Conservation (phyloP, 2,113 vertebrate species). For the Phocoena sinus region DNA sequence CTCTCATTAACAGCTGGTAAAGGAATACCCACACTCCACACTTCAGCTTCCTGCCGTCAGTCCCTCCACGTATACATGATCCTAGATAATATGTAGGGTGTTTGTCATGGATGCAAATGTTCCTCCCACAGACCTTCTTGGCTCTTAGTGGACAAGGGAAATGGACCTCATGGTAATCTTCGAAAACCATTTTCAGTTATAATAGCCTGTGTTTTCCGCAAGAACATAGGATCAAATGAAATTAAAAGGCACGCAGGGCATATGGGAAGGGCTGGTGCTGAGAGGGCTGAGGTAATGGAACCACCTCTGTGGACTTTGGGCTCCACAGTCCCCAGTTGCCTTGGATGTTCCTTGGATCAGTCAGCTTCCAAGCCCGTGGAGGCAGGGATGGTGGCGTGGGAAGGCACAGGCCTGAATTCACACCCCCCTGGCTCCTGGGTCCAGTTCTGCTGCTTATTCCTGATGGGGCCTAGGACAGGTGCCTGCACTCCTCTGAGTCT, state of each 20-base stretch:
- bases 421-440: background rate
- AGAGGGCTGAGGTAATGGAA: background rate
- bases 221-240: background rate
- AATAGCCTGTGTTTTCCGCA: background rate
- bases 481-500: background rate
- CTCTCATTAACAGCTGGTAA: background rate
- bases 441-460: background rate
- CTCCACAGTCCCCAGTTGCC: background rate
- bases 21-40: background rate
- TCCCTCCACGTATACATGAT: background rate
- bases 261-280: background rate
- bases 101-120: background rate
- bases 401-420: background rate
- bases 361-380: background rate
- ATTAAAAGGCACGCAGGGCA: background rate
- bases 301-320: background rate
- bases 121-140: background rate
- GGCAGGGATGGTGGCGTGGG: background rate
- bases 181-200: background rate
- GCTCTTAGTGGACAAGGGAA: background rate
- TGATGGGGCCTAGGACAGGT: background rate
- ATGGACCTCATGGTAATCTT: background rate
- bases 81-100: background rate
- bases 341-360: background rate
- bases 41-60: rapidly evolving